These are phyloP conservation scores for Leptodactylus fallax DNA, from an alignment of 2,797 vertebrate genomes.

Conservation along the genomic window DNA sequence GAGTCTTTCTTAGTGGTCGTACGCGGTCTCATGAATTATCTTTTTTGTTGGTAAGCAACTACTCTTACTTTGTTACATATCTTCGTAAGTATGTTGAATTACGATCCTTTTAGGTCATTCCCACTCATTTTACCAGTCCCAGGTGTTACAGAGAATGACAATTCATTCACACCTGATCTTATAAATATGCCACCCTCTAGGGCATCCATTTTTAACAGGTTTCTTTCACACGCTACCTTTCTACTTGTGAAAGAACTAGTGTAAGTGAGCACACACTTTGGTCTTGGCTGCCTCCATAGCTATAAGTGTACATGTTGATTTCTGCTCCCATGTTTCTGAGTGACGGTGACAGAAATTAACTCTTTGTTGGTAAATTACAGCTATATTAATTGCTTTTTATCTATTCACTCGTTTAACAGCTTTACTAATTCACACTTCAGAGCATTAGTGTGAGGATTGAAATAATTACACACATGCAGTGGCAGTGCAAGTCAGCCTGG, in stretches of 20 bases:
- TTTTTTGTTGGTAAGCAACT: too few species aligned
- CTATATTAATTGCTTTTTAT: constrained; percentile 33
- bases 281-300: neutral
- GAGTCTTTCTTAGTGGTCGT: neutral
- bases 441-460: neutral
- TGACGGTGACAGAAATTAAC: neutral
- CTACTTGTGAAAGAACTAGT: neutral
- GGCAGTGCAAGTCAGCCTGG: neutral
- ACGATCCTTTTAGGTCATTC: neutral
- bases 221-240: neutral
- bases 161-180: neutral
- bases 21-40: too few species aligned
- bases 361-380: neutral
- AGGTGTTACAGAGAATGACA: neutral
- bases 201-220: neutral
- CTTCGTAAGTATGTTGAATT: neutral
- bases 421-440: constrained; percentile 39
- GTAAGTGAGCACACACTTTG: neutral
- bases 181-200: neutral
- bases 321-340: constrained; percentile 12
- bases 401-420: constrained; percentile 13
- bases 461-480: neutral
- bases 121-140: neutral
- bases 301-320: neutral
- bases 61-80: neutral